Evolutionary conservation across 1,140 invertebrate genomes (phyloP), one percentile per base, ranked within the genome.

Genomic region (Drepana arcuata): DNA sequence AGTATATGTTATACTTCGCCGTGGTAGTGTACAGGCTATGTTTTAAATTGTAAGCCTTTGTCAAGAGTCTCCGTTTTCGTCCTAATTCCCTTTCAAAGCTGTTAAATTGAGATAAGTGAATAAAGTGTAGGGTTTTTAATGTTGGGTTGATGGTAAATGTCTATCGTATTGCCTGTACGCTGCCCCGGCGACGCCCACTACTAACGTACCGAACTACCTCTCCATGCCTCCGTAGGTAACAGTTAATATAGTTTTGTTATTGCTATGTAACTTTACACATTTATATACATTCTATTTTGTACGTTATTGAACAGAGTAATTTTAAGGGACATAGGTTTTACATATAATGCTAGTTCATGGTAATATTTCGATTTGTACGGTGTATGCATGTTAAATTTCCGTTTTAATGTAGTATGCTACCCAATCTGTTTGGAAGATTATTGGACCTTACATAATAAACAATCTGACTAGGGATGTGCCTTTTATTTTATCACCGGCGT

Each of bases 171-270:
- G n/a, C n/a, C n/a, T n/a, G n/a, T n/a, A n/a, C n/a, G n/a, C n/a
- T n/a, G n/a, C n/a, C n/a, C n/a, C n/a, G n/a, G n/a, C n/a, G n/a
- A n/a, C n/a, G n/a, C n/a, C n/a, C n/a, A n/a, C n/a, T 21, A 50
- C 42, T 55, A 53, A 64, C 52, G 38, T 71, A 74, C 64, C 70
- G 63, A 80, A 58, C 75, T 80, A 80, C 75, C 75, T 80, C 75
- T 60, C 61, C 61, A 71, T 65, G 75, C 72, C 75, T 77, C 75
- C 65, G 66, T 63, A 43, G 53, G 59, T 65, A 48, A 71, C 66
- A 71, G 52, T 79, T 58, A 70, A 59, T 68, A 65, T 75, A 72
- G 53, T 56, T 75, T 75, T 73, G 59, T 71, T 75, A 59, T 50
- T 55, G 41, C 40, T 40, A 43, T 39, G 38, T 41, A 48, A 56